Percentiles rank a stretch among this genome's conserved stretches.
phyloP scores from a whole-genome alignment of 1,140 invertebrate genomes.

The Myzus persicae region DNA sequence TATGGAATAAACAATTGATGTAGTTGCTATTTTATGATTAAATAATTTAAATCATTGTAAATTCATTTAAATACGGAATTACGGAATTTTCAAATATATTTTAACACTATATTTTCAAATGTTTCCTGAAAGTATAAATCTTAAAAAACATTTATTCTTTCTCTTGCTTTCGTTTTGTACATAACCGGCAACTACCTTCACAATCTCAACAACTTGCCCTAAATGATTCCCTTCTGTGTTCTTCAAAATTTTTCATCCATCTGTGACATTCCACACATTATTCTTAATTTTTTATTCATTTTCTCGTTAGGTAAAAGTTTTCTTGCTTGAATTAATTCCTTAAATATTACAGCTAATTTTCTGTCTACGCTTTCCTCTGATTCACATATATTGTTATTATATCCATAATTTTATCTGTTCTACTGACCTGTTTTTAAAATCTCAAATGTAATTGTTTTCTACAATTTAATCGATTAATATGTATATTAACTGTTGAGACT shows the following conservation, averaged over 20 bases:
- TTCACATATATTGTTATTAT: background rate
- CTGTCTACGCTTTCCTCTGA: background rate
- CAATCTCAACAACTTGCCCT: background rate
- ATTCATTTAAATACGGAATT: background rate
- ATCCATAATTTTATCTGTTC: background rate
- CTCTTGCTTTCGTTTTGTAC: too few species aligned
- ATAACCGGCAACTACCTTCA: too few species aligned
- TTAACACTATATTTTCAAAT: too few species aligned
- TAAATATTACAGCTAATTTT: background rate
- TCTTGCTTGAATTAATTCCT: background rate
- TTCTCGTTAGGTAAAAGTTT: background rate
- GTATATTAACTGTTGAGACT: background rate
- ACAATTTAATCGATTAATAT: background rate
- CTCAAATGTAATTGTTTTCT: background rate
- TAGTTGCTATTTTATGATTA: too few species aligned
- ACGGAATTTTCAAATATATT: background rate
- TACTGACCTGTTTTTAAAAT: background rate
- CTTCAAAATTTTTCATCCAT: background rate
- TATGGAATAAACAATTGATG: too few species aligned
- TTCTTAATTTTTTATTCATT: background rate
- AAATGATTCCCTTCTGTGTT: background rate
- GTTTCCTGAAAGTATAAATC: too few species aligned
- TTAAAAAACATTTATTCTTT: too few species aligned
- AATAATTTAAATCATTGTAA: background rate
- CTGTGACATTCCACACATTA: background rate